These are phyloP conservation scores for Atta colombica DNA, from an alignment of 1,140 invertebrate species.

Conservation along the genomic window DNA sequence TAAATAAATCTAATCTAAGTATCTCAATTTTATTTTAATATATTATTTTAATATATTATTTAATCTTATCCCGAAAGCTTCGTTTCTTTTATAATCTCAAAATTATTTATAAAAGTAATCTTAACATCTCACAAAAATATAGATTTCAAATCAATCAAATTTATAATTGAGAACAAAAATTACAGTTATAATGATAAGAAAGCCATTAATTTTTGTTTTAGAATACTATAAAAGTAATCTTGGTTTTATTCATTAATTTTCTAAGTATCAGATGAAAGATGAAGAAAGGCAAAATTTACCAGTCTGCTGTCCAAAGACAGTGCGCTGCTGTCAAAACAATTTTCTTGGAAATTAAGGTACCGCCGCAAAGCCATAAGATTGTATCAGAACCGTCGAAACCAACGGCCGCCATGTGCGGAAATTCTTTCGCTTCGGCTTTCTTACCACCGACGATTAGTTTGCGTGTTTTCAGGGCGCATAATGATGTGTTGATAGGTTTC, in stretches of 20 bases:
- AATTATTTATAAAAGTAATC: background rate
- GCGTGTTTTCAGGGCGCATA: slow-evolving; percentile 75
- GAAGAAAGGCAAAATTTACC: slow-evolving; percentile 66
- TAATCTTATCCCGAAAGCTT: background rate
- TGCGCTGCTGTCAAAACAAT: slow-evolving; percentile 87
- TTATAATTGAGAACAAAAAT: too few species aligned
- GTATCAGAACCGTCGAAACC: slow-evolving; percentile 66
- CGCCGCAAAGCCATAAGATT: slow-evolving; percentile 84
- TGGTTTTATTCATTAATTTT: background rate
- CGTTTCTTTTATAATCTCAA: background rate
- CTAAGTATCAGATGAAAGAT: background rate
- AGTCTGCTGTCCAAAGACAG: slow-evolving; percentile 78
- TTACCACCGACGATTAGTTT: slow-evolving; percentile 84
- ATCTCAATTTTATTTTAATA: background rate
- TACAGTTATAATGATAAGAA: background rate
- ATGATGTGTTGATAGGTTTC: slow-evolving; percentile 75
- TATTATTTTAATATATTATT: background rate
- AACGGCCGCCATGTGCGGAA: slow-evolving; percentile 85
- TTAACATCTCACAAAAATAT: too few species aligned
- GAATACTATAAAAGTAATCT: background rate
- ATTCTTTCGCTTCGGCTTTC: slow-evolving; percentile 81
- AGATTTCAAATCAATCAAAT: too few species aligned
- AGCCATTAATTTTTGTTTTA: background rate
- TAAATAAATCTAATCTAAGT: background rate
- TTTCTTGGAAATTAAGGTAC: slow-evolving; percentile 85